Evolutionary conservation across 2,113 vertebrate genomes (phyloP), one percentile per base, ranked within the genome.

Genomic region (Circaetus gallicus): DNA sequence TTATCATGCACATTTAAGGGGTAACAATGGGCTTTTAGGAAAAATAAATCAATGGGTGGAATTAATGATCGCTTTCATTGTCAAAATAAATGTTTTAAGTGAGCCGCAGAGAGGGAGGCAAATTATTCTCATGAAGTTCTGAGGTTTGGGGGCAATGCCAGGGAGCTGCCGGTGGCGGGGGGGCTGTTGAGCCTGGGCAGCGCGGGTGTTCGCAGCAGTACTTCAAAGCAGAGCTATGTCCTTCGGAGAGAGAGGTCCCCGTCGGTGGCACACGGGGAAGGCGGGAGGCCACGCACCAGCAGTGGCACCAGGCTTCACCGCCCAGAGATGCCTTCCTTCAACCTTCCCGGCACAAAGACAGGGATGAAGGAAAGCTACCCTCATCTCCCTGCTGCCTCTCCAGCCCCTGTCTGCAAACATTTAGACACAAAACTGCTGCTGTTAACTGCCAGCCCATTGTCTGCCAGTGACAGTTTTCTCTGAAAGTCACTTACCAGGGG

Each of bases 381-480:
- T 81, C 78, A 55, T 89, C 80, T 93, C 45, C 31, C 61, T 45
- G 91, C 95, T 86, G 77, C 82, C 80, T 84, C 63, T 78, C 63
- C 63, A 85, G 92, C 89, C 84, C 92, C 65, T 38, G 95, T 95
- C 96, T 98, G 98, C 97, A 98, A 98, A 98, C 98, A 98, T 97
- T 98, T 90, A 97, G 97, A 97, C 94, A 86, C 55, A 76, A 70
- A 96, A 62, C 97, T 93, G 96, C 91, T 92, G 94, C 97, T 95
- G 94, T 88, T 93, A 94, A 97, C 92, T 97, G 97, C 96, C 91
- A 95, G 93, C 93, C 95, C 89, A 98, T 98, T 98, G 98, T 98
- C 97, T 97, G 69, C 71, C 72, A 82, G 80, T 91, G 97, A 98
- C 96, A 97, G 91, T 96, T 97, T 95, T 95, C 97, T 95, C 95